phyloP scores from a whole-genome alignment of 1,140 invertebrate species.

The Drosophila bifasciata region DNA sequence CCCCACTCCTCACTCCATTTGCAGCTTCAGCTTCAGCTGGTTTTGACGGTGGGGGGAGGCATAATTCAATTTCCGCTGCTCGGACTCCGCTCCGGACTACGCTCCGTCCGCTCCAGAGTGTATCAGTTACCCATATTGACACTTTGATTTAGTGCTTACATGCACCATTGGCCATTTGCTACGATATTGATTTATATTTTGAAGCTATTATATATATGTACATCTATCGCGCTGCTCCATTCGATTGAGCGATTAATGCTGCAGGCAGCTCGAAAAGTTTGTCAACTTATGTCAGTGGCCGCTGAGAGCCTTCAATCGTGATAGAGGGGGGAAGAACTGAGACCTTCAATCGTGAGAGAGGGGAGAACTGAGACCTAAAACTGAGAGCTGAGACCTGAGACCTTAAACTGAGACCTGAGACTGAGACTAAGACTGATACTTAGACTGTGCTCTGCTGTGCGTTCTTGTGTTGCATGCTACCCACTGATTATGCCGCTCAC shows the following conservation, averaged over 20 bases:
- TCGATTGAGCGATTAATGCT: conserved; percentile 65
- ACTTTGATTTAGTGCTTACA: conserved; percentile 81
- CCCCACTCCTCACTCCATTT: too few relatives aligned
- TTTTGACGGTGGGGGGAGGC: too few relatives aligned
- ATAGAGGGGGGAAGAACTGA: conserved; percentile 7
- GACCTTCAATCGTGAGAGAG: too few relatives aligned
- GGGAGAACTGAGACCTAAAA: too few relatives aligned
- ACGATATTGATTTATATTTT: conserved; percentile 81
- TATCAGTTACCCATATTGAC: conserved; percentile 79
- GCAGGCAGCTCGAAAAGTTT: conserved; percentile 56
- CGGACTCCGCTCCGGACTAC: not conserved
- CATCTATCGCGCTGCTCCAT: conserved; percentile 39
- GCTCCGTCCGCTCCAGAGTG: conserved; percentile 48
- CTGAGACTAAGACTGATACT: too few relatives aligned
- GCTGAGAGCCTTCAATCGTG: conserved; percentile 68
- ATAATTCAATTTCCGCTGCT: conserved; percentile 78
- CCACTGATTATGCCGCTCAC: conserved; percentile 58
- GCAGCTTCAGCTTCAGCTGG: too few relatives aligned
- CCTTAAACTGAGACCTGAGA: too few relatives aligned
- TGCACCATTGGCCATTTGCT: conserved; percentile 69
- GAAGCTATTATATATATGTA: conserved; percentile 67
- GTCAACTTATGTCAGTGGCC: conserved; percentile 66
- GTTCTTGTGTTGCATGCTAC: conserved; percentile 36
- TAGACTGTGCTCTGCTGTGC: not conserved
- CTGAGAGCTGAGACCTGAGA: too few relatives aligned